These are phyloP conservation scores for Dynastes grantii DNA, from an alignment of 2,888 invertebrate genomes.

Conservation along the genomic window DNA sequence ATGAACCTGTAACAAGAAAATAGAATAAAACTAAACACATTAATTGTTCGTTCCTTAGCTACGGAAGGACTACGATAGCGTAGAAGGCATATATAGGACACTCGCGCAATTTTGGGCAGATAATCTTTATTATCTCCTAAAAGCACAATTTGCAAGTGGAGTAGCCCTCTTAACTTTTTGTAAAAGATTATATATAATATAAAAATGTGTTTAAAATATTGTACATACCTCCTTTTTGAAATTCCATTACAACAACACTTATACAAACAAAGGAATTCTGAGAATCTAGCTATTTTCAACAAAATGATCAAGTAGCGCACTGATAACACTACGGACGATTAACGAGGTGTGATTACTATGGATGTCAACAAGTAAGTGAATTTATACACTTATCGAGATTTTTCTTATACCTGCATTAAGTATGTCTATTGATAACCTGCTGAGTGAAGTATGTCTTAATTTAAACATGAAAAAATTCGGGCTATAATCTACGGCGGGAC, in stretches of 20 bases:
- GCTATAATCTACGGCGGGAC: not conserved
- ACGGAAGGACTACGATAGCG: not conserved
- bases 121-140: slow-evolving; percentile 7
- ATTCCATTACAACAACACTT: not conserved
- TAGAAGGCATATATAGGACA: not conserved
- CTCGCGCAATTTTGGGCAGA: not conserved
- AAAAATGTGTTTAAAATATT: not conserved
- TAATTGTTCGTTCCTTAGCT: not conserved
- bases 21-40: not conserved
- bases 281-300: not conserved
- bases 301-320: not conserved
- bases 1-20: not conserved
- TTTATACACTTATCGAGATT: not conserved
- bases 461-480: not conserved
- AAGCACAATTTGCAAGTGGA: not conserved
- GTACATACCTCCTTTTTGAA: not conserved
- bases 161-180: not conserved
- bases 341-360: not conserved
- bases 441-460: too few relatives aligned
- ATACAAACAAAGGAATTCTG: not conserved
- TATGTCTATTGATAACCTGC: not conserved
- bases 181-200: not conserved
- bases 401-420: too few relatives aligned
- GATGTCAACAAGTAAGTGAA: not conserved
- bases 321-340: not conserved